Evolutionary conservation across 2,797 vertebrate genomes (phyloP).

Genomic region (Philypnodon macrostomus): DNA sequence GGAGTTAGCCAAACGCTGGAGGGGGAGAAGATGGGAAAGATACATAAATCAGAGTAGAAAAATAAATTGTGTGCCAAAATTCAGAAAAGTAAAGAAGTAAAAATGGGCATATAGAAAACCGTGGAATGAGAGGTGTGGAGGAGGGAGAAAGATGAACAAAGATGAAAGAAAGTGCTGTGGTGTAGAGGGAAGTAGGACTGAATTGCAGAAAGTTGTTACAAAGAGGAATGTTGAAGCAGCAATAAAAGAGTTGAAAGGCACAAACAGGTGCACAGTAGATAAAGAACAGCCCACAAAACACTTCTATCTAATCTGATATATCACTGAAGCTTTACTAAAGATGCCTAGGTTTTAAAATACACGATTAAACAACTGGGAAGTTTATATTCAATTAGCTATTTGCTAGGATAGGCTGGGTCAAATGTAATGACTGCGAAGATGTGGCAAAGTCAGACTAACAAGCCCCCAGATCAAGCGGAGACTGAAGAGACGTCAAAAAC

Average conservation of each 20-base stretch:
- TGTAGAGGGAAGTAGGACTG: conserved; percentile 15
- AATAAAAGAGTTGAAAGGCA: conserved; percentile 4
- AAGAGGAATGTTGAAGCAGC: conserved; percentile 13
- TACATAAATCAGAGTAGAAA: not conserved
- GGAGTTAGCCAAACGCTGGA: conserved; percentile 92
- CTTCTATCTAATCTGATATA: conserved; percentile 33
- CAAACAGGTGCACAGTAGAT: conserved; percentile 24
- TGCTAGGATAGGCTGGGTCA: conserved; percentile 35
- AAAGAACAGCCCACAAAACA: conserved; percentile 33
- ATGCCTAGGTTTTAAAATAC: conserved; percentile 36
- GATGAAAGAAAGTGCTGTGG: conserved; percentile 15
- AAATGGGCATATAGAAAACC: conserved; percentile 1
- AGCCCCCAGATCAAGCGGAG: conserved; percentile 45
- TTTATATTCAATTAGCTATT: conserved; percentile 20
- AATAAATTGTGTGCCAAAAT: not conserved
- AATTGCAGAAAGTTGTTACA: conserved; percentile 9
- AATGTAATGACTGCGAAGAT: conserved; percentile 30
- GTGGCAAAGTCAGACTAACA: conserved; percentile 46
- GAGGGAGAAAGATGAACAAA: conserved; percentile 14
- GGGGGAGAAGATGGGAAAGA: conserved; percentile 7
- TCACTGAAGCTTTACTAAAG: conserved; percentile 10
- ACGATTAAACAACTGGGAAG: conserved; percentile 32
- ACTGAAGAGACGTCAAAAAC: conserved; percentile 50
- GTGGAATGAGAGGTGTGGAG: conserved; percentile 5
- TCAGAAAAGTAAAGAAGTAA: not conserved